A percentile compares a stretch with the other conserved stretches of the same genome.
Evolutionary conservation across 2,888 invertebrate genomes (phyloP).

Genomic region (Rhyacophila evoluta): DNA sequence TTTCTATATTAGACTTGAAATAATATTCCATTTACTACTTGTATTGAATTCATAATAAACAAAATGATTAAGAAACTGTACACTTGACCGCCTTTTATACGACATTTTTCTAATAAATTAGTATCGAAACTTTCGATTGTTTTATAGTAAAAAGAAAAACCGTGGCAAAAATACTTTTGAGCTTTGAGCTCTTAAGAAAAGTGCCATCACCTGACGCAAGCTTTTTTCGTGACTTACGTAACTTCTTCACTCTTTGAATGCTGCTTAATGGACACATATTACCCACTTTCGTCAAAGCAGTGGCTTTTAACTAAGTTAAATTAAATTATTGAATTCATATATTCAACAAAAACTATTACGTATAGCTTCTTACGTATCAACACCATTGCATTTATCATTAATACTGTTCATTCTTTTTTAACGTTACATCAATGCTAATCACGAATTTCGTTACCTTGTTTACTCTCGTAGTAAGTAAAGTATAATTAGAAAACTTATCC

Average conservation of each 20-base stretch:
- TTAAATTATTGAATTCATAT: too few relatives aligned
- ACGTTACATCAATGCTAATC: too few relatives aligned
- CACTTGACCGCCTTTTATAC: not conserved
- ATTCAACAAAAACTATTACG: too few relatives aligned
- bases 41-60: not conserved
- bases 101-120: not conserved
- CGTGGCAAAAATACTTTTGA: not conserved
- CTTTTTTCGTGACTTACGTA: not conserved
- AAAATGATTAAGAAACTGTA: not conserved
- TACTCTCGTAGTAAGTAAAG: too few relatives aligned
- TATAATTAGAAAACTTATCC: too few relatives aligned
- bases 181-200: not conserved
- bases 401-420: too few relatives aligned
- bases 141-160: not conserved
- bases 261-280: constrained; percentile 11
- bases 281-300: not conserved
- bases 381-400: too few relatives aligned
- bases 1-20: too few relatives aligned
- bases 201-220: not conserved
- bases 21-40: too few relatives aligned
- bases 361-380: too few relatives aligned
- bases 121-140: not conserved
- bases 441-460: too few relatives aligned
- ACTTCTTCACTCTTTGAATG: not conserved
- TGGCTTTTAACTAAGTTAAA: not conserved